Percentiles rank a stretch among this genome's conserved stretches.
phyloP scores from a whole-genome alignment of 2,113 vertebrate species.

The Semicossyphus pulcher region DNA sequence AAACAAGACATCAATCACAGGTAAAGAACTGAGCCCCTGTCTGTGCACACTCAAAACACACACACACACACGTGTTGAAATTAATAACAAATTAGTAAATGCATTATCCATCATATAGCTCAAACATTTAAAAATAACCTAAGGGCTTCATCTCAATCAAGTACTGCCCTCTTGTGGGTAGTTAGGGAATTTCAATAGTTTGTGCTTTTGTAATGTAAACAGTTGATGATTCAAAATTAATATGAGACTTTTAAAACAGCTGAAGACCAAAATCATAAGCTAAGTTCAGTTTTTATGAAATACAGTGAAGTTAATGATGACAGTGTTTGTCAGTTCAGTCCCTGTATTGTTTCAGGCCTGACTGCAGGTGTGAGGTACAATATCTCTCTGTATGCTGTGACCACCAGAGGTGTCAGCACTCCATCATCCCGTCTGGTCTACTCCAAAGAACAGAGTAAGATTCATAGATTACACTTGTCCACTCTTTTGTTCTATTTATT shows the following conservation, averaged over 20 bases:
- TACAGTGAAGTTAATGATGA: background rate
- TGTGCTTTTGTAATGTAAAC: background rate
- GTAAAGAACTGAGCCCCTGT: conserved; percentile 50
- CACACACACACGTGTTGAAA: too few relatives aligned
- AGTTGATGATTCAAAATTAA: background rate
- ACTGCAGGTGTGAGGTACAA: conserved; percentile 73
- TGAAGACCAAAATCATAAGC: background rate
- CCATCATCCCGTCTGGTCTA: conserved; percentile 70
- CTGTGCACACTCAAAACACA: background rate
- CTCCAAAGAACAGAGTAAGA: conserved; percentile 76
- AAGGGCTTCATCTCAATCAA: background rate
- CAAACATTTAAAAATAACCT: background rate
- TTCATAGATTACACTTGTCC: background rate
- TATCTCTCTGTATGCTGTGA: conserved; percentile 78
- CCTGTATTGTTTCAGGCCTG: conserved; percentile 67
- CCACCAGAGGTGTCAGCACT: conserved; percentile 70
- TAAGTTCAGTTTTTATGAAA: background rate
- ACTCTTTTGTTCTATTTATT: too few relatives aligned
- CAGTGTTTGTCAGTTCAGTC: conserved; percentile 7
- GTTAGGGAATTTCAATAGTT: background rate
- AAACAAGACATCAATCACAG: conserved; percentile 64
- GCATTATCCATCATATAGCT: too few relatives aligned
- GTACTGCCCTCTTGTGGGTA: conserved; percentile 49
- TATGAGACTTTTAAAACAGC: background rate
- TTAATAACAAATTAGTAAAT: too few relatives aligned